Conservation (phyloP, 2,797 vertebrate genomes). For the Helicolenus hilgendorfi region DNA sequence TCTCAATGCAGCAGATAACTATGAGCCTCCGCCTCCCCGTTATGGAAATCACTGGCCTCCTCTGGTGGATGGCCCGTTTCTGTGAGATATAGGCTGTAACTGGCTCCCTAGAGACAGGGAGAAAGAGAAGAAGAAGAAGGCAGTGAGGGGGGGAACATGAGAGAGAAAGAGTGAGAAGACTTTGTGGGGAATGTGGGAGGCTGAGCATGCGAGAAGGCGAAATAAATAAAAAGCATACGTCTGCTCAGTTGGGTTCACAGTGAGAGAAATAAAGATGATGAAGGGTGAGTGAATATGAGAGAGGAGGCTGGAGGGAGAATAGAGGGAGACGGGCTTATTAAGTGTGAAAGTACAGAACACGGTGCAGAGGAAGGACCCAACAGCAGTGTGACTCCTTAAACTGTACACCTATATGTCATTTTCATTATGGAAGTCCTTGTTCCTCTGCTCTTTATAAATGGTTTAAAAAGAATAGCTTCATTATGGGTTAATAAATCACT, state of each 20-base stretch:
- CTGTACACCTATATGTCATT: neutral
- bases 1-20: slow-evolving; percentile 46
- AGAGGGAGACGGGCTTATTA: neutral
- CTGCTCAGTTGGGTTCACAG: slow-evolving; percentile 25
- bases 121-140: neutral
- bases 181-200: slow-evolving; percentile 26
- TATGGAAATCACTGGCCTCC: slow-evolving; percentile 61
- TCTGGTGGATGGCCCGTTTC: slow-evolving; percentile 55
- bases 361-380: neutral
- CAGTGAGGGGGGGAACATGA: neutral
- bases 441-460: neutral
- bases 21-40: neutral
- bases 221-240: slow-evolving; percentile 24
- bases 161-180: neutral
- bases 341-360: slow-evolving; percentile 3
- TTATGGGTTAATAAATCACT: neutral
- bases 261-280: slow-evolving; percentile 52
- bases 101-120: slow-evolving; percentile 37
- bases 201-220: neutral
- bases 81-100: slow-evolving; percentile 52
- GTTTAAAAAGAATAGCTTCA: neutral
- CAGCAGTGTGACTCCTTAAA: neutral
- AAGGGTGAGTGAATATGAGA: slow-evolving; percentile 15
- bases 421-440: neutral
- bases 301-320: neutral